Percentiles rank a stretch among this genome's conserved stretches.
Evolutionary conservation across 2,888 invertebrate genomes (phyloP).

Genomic region (Lochmaea crataegi): DNA sequence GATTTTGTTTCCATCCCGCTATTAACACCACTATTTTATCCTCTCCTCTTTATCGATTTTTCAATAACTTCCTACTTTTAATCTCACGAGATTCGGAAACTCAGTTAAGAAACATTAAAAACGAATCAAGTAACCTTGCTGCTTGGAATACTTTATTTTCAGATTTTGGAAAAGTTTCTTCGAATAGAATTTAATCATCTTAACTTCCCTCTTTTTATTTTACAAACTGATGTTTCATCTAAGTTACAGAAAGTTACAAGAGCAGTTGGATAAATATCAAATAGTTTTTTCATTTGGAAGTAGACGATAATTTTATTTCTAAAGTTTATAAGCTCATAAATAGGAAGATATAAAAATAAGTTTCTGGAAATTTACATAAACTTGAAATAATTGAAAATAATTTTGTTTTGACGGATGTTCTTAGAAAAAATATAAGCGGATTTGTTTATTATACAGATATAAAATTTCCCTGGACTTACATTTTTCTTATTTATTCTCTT

Average conservation of each 20-base stretch:
- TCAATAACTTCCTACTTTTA: slow-evolving; percentile 23
- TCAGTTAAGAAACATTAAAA: slow-evolving; percentile 44
- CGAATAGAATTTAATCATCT: slow-evolving; percentile 30
- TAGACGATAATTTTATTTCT: neutral
- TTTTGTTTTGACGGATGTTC: too few relatives aligned
- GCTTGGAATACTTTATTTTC: slow-evolving; percentile 50
- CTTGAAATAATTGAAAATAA: too few relatives aligned
- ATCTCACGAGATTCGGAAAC: slow-evolving; percentile 24
- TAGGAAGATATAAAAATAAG: too few relatives aligned
- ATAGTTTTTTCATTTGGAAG: slow-evolving; percentile 17
- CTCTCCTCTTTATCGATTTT: slow-evolving; percentile 15
- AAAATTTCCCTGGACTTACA: too few relatives aligned
- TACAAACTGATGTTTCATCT: slow-evolving; percentile 22
- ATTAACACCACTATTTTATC: neutral
- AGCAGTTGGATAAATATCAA: slow-evolving; percentile 18
- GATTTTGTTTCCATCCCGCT: neutral
- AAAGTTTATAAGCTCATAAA: neutral
- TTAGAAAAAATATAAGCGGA: too few relatives aligned
- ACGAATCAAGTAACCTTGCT: slow-evolving; percentile 42
- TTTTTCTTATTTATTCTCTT: too few relatives aligned
- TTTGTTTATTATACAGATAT: too few relatives aligned
- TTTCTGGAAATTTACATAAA: too few relatives aligned
- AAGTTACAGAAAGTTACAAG: slow-evolving; percentile 20
- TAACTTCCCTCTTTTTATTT: slow-evolving; percentile 12
- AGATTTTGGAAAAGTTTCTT: slow-evolving; percentile 45